Conservation (phyloP, 2,113 vertebrate species). For the Euleptes europaea region DNA sequence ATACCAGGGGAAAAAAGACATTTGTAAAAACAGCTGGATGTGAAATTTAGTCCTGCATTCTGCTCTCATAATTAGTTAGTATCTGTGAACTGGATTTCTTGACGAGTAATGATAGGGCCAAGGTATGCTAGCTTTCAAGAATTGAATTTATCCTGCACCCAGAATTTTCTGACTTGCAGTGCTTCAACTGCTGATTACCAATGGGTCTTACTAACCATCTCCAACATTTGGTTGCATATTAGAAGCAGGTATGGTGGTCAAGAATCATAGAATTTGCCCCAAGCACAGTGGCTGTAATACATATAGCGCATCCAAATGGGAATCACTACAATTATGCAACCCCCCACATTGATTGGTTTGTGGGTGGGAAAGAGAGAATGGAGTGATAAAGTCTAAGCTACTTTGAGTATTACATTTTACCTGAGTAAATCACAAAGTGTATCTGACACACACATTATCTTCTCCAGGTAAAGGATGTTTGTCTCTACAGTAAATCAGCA, state of each 20-base stretch:
- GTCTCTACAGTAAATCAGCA: not conserved
- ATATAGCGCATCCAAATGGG: not conserved
- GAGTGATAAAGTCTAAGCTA: not conserved
- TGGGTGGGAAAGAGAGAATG: not conserved
- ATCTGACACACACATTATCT: not conserved
- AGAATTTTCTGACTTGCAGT: not conserved
- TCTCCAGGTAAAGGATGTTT: not conserved
- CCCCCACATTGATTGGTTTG: not conserved
- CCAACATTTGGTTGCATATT: not conserved
- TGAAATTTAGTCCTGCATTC: not conserved
- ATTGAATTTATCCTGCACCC: not conserved
- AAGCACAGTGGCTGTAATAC: not conserved
- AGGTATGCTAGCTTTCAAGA: no score
- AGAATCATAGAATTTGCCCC: not conserved
- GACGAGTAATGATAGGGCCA: not conserved
- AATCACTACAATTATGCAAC: not conserved
- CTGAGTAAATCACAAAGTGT: not conserved
- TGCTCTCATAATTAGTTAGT: not conserved
- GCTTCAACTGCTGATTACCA: not conserved
- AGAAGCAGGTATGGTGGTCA: not conserved
- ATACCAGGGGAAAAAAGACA: not conserved
- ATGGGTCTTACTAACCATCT: not conserved
- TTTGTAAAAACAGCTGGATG: not conserved
- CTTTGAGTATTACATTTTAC: not conserved
- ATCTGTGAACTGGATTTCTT: not conserved